Conservation (phyloP, 2,797 vertebrate species). For the Simalia tracyae region DNA sequence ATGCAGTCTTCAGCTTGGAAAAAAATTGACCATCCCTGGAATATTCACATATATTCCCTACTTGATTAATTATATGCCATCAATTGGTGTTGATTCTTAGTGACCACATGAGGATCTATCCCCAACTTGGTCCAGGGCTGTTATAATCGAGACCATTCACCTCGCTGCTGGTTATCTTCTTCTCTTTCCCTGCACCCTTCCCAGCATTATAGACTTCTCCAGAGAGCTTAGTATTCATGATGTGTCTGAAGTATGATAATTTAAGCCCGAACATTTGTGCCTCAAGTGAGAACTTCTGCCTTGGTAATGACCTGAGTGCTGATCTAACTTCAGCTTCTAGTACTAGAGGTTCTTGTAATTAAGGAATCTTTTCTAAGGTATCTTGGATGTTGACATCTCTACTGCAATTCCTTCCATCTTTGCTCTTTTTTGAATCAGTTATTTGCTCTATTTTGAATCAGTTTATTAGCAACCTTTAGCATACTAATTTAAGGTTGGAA, state of each 20-base stretch:
- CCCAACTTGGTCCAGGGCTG: neutral
- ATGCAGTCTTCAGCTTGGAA: neutral
- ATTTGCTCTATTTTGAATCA: no score
- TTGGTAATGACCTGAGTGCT: neutral
- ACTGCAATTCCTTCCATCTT: no score
- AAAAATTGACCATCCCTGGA: neutral
- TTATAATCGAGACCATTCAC: neutral
- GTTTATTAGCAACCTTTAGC: neutral
- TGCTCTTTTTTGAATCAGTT: no score
- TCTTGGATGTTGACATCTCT: no score
- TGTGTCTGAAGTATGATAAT: neutral
- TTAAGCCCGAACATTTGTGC: neutral
- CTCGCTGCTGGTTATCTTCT: neutral
- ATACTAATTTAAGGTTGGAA: neutral
- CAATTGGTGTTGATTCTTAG: neutral
- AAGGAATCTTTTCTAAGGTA: neutral
- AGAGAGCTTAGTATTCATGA: neutral
- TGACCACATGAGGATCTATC: neutral
- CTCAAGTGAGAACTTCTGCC: neutral
- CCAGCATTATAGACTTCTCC: neutral
- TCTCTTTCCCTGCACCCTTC: neutral
- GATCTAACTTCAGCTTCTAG: neutral
- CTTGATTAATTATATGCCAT: neutral
- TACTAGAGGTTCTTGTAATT: neutral
- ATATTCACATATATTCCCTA: neutral